A percentile compares a stretch with the other conserved stretches of the same genome.
These are phyloP conservation scores for Cyphomyrus plagiostoma DNA, from an alignment of 2,113 vertebrate species.

Conservation along the genomic window DNA sequence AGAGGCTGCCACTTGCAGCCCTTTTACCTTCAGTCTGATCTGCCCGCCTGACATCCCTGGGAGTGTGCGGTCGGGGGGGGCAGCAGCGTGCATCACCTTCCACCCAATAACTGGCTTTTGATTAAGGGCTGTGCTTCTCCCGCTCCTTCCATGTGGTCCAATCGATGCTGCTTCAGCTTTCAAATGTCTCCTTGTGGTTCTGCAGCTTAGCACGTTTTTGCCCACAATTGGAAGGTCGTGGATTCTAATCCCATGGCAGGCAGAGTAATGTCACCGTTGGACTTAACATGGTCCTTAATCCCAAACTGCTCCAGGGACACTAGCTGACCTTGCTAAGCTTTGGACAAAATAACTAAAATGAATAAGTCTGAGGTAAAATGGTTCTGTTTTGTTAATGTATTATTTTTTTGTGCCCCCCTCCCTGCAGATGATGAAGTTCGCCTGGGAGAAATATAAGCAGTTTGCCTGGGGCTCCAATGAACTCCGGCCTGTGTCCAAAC, in stretches of 20 bases:
- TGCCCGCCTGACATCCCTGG: not conserved
- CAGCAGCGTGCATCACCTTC: too few species aligned
- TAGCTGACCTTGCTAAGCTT: not conserved
- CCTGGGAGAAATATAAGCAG: slow-evolving; percentile 91
- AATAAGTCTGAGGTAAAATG: not conserved
- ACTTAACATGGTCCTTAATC: not conserved
- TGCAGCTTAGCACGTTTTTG: not conserved
- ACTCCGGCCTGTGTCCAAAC: slow-evolving; percentile 87
- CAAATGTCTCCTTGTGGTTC: not conserved
- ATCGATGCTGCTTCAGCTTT: not conserved
- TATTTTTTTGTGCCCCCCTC: not conserved
- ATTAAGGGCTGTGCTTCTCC: not conserved
- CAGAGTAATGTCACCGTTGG: not conserved
- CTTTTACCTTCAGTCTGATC: not conserved
- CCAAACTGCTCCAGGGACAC: not conserved
- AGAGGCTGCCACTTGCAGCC: not conserved
- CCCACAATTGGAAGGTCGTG: not conserved
- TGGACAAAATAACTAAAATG: not conserved
- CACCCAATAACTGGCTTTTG: not conserved
- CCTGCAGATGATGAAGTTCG: slow-evolving; percentile 93
- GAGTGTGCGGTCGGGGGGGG: not conserved
- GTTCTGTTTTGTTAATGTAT: not conserved
- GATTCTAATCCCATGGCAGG: not conserved
- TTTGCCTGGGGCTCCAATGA: slow-evolving; percentile 97
- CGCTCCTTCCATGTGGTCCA: not conserved